Conservation (phyloP, 2,113 vertebrate species). For the Hyla sarda region DNA sequence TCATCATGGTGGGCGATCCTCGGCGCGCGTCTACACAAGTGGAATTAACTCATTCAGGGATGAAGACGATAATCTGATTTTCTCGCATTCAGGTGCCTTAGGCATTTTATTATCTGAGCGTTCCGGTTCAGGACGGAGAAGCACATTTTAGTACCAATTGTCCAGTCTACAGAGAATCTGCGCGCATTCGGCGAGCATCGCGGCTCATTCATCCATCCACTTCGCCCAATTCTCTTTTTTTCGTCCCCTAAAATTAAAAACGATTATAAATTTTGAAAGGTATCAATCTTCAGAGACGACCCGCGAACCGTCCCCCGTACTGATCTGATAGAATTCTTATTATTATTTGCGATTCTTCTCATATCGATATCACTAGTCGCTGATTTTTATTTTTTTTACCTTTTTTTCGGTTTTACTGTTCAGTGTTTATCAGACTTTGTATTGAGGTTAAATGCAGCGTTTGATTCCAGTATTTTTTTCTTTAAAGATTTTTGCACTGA, state of each 20-base stretch:
- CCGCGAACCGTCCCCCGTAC: not conserved
- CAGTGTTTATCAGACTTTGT: constrained; percentile 22
- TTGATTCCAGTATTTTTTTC: constrained; percentile 38
- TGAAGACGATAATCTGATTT: constrained; percentile 58
- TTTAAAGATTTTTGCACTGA: constrained; percentile 56
- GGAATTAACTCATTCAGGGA: constrained; percentile 59
- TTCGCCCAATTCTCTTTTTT: constrained; percentile 12
- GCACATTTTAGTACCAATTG: constrained; percentile 51
- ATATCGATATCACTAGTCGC: constrained; percentile 17
- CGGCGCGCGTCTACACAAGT: constrained; percentile 50
- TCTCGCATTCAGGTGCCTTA: constrained; percentile 56
- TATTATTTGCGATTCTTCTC: constrained; percentile 16
- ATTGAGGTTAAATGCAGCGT: constrained; percentile 20
- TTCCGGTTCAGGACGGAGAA: constrained; percentile 25
- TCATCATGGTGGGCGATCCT: constrained; percentile 25
- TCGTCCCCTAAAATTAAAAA: not conserved
- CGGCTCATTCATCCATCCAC: constrained; percentile 30
- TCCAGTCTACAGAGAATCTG: constrained; percentile 39
- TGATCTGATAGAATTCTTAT: constrained; percentile 7
- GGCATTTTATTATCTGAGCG: constrained; percentile 45
- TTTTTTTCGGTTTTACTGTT: constrained; percentile 28
- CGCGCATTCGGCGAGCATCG: constrained; percentile 33
- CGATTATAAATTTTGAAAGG: not conserved
- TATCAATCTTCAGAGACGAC: constrained; percentile 23
- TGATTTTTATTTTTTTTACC: not conserved